Percentiles rank a stretch among this genome's conserved stretches.
These are phyloP conservation scores for Trematocara variabile DNA, from an alignment of 2,113 vertebrate genomes.

Conservation along the genomic window DNA sequence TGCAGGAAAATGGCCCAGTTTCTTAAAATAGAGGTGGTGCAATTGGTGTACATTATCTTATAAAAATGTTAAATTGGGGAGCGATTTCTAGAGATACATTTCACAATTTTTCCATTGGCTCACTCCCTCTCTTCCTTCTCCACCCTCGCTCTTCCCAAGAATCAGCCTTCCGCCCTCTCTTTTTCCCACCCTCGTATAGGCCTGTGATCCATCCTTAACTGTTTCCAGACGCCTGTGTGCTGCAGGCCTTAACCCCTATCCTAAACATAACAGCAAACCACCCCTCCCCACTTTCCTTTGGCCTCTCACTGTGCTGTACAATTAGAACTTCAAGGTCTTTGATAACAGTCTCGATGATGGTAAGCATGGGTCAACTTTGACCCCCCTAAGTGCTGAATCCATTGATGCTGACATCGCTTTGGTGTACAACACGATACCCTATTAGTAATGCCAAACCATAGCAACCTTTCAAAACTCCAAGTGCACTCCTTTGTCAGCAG, in stretches of 20 bases:
- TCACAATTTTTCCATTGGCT: slow-evolving; percentile 58
- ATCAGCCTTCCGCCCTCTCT: slow-evolving; percentile 63
- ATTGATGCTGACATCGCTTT: not conserved
- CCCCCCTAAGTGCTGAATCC: not conserved
- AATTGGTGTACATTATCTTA: not conserved
- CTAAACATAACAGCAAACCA: slow-evolving; percentile 62
- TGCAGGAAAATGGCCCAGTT: not conserved
- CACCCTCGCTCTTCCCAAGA: slow-evolving; percentile 63
- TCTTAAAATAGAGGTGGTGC: slow-evolving; percentile 45
- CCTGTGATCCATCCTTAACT: slow-evolving; percentile 73
- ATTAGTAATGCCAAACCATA: not conserved
- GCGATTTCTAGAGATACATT: slow-evolving; percentile 37
- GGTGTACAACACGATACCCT: not conserved
- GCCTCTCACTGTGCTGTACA: not conserved
- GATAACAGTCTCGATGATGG: not conserved
- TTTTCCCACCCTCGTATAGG: slow-evolving; percentile 73
- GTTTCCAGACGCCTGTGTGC: slow-evolving; percentile 73
- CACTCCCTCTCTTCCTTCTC: slow-evolving; percentile 55
- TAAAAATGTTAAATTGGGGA: not conserved
- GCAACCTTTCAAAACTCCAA: not conserved
- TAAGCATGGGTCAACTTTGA: slow-evolving; percentile 7
- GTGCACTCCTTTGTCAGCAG: slow-evolving; percentile 2
- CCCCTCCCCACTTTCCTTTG: not conserved
- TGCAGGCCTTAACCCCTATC: slow-evolving; percentile 47
- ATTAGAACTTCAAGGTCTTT: not conserved